These are phyloP conservation scores for Tetrao urogallus DNA, from an alignment of 2,113 vertebrate species.

Conservation along the genomic window DNA sequence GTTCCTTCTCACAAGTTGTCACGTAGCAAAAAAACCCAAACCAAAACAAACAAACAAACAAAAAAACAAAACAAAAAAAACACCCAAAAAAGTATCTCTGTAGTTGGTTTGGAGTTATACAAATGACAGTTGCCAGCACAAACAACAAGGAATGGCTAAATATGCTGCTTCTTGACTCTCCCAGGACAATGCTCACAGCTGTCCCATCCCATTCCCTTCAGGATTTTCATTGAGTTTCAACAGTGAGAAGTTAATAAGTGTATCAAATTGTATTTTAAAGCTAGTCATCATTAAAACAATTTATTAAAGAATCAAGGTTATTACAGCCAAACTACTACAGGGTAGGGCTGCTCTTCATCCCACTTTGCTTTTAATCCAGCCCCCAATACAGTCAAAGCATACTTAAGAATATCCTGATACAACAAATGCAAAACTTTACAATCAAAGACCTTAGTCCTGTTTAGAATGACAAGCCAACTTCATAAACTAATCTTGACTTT, in stretches of 20 bases:
- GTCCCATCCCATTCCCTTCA: background rate
- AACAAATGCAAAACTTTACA: background rate
- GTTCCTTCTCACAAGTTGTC: fast-evolving
- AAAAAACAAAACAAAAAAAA: too few relatives aligned
- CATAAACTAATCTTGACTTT: background rate
- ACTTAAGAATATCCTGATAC: background rate
- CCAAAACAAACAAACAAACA: too few relatives aligned
- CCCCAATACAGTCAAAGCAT: background rate
- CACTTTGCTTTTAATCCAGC: background rate
- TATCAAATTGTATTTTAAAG: background rate
- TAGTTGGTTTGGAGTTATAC: background rate
- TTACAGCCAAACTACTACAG: background rate
- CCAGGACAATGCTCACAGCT: background rate
- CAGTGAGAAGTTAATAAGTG: background rate
- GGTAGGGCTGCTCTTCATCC: background rate
- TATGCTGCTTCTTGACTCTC: background rate
- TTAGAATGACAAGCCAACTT: background rate
- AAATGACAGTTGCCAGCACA: fast-evolving
- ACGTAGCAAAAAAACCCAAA: background rate
- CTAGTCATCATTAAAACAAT: background rate
- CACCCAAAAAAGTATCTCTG: background rate
- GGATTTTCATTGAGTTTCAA: background rate
- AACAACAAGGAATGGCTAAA: background rate
- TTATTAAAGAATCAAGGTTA: background rate
- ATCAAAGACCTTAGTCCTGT: background rate